phyloP scores from a whole-genome alignment of 2,797 vertebrate genomes.

The Erethizon dorsatum region DNA sequence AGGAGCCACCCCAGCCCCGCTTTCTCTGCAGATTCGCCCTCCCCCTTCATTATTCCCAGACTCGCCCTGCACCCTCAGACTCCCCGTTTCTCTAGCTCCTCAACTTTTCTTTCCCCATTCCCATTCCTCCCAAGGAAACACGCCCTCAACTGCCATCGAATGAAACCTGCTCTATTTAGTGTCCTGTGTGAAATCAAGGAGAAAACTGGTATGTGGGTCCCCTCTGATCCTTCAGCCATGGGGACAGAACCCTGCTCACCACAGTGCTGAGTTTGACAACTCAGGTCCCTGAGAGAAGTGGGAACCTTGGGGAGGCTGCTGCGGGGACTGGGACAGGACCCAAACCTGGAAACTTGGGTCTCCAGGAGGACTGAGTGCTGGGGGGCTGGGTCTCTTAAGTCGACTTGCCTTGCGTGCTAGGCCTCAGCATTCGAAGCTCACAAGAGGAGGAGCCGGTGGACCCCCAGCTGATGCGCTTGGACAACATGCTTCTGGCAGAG shows the following conservation, averaged over 20 bases:
- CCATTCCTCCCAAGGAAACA: constrained; percentile 93
- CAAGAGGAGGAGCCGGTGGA: constrained; percentile 96
- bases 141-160: constrained; percentile 96
- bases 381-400: constrained; percentile 10
- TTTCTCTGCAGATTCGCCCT: not conserved
- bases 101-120: constrained; percentile 62
- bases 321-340: not conserved
- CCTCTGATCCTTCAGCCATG: not conserved
- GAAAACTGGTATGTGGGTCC: constrained; percentile 93
- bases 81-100: not conserved
- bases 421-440: constrained; percentile 94
- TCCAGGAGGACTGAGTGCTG: not conserved
- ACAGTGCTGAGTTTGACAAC: constrained; percentile 2
- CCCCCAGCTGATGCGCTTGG: constrained; percentile 96
- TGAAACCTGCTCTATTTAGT: constrained; percentile 97
- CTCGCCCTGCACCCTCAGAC: not conserved
- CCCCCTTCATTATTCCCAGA: not conserved
- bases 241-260: not conserved
- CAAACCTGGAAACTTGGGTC: not conserved
- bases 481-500: constrained; percentile 97
- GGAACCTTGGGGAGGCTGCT: not conserved
- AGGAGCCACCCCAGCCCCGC: not conserved
- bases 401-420: constrained; percentile 85
- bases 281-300: not conserved
- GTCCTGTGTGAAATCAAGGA: constrained; percentile 98